Evolutionary conservation across 2,888 invertebrate species (phyloP), one percentile per base, ranked within the genome.

Genomic region (Sepioteuthis lessoniana): DNA sequence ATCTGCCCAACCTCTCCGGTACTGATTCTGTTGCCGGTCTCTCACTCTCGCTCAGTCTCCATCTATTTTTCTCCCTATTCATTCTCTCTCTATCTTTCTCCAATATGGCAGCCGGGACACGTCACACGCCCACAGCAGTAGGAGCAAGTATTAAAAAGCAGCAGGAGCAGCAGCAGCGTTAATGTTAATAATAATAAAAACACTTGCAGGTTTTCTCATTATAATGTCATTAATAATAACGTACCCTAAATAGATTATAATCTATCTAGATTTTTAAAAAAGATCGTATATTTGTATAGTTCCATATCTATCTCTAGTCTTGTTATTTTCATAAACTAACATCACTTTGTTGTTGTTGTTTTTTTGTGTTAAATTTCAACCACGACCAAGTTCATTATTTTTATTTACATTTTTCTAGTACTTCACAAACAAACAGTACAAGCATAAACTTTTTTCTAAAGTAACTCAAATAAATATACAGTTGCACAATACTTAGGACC

Each of bases 41-140:
- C 91, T 91, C 38, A 38, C 37, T 91, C 38, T 25, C 35, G 1
- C 91, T 91, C 91, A n/a, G 38, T 91, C 21, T 38, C 91, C 25
- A 7, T 28, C 28, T 91, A 42, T 37, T 25, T 37, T 91, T 37
- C 37, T 91, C 42, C 31, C 28, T 91, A 91, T 21, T 37, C 10
- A 10, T n/a, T 91, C 7, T 38, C 42, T 91, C 5, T 91, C 38
- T 42, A 7, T 46, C 91, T 25, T 3, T 91, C 31, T 93, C 55
- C 93, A 93, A 93, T n/a, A 93, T 93, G 93, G 93, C 93, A 50
- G 55, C 55, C 60, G 31, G 37, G 93, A 93, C 93, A 93, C 93
- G 91, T 91, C 91, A 91, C 46, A 91, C 42, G 31, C 91, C 5
- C 42, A 46, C 91, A 91, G 42, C 46, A 91, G 42, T 46, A 91